Evolutionary conservation across 2,113 vertebrate genomes (phyloP), one percentile per base, ranked within the genome.

Genomic region (Columba janthina): DNA sequence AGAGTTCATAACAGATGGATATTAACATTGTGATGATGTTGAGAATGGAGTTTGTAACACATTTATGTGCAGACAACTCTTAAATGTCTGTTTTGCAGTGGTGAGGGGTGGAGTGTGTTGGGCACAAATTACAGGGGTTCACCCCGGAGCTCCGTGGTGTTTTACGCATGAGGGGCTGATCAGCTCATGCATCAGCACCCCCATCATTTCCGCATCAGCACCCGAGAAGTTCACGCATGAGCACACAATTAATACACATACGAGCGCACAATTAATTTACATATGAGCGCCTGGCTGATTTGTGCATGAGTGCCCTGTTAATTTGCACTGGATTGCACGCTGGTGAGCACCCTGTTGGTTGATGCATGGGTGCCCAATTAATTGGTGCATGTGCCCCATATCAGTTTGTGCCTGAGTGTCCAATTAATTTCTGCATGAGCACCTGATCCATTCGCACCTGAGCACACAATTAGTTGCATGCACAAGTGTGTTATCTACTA

Each of bases 401-500:
- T 82, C 66, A 42, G 19, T 64, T 54, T 31, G 4, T 32, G 74
- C 88, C 48, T 40, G 53, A 36, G 25, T 10, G 62, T 29, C 79
- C 89, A 48, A 34, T 90, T 85, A 82, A 73, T 88, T 85, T 42
- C 13, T 85, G 88, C 81, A 28, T 28, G 80, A 87, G 89, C 86
- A 86, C 86, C 89, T 84, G 84, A 69, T 66, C 80, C 40, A 2
- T 53, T 77, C 89, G 40, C 72, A 90, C 86, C 76, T 29, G 72
- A 84, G 83, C 21, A 31, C 46, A 58, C 62, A 40, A 85, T 92
- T 71, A 85, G 65, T 58, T 46, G 19, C n/a, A 9, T 19, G 67
- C 85, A 88, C 69, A 76, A 91, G 85, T 25, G 77, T 77, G 94
- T 48, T 87, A 53, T 38, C 69, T 89, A 42, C 92, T 93, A 61